Base-by-base conservation (phyloP, 2,113 vertebrate species). In the Poeciliopsis occidentalis region DNA sequence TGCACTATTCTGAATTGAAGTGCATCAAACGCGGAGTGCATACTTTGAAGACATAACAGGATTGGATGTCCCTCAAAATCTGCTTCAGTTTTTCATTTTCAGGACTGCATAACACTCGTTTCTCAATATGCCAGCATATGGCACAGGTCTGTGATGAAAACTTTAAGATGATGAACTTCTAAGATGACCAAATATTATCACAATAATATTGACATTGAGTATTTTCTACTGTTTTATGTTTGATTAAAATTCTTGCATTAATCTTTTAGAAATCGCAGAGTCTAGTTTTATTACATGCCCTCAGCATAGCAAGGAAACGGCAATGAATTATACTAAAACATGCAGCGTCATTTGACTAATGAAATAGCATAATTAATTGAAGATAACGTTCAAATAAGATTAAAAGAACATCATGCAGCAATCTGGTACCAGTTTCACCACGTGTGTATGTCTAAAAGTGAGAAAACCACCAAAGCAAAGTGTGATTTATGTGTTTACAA, bases 401-500 rank as follows among this genome's bases (percentile, higher is more conserved):
- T 79, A 84, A 73, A 84, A 88, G 80, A 75, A 80, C 32, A 80
- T 31, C 8, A 12, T 51, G 64, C 57, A 31, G 67, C 39, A 12
- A 71, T 67, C 27, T 30, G 62, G 64, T 47, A 54, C 60, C 60
- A 71, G 60, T 71, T 69, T 80, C 1, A 32, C 32, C 27, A 27
- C 29, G 32, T 51, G 51, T 10, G 67, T 67, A 76, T 47, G 78
- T 61, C 39, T 47, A 63, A 60, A 68, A 76, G 66, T 47, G 63
- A 60, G 51, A 68, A 57, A 47, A 76, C 65, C 54, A 64, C 37
- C 4, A 19, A 47, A 54, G 37, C 57, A 65, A 41, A 22, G 60
- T 70, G 75, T 83, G 81, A 89, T 88, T 82, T 76, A 84, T 82
- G 74, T 78, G 83, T 88, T 92, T 81, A 84, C 75, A 82, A 67